Percentiles rank a stretch among this genome's conserved stretches.
Evolutionary conservation across 2,888 invertebrate genomes (phyloP).

Genomic region (Caenorhabditis afra): DNA sequence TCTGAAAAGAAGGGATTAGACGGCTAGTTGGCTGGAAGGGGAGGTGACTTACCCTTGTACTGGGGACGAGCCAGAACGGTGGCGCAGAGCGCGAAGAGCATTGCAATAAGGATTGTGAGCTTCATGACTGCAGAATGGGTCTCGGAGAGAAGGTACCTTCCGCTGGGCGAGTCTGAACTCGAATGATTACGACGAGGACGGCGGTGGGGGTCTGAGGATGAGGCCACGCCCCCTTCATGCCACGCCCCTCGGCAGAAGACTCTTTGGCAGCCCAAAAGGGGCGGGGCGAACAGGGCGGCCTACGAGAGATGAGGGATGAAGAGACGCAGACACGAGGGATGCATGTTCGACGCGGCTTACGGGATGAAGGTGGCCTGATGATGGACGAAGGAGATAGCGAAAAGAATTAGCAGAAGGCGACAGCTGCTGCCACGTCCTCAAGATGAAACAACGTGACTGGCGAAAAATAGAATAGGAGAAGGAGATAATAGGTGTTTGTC

Average conservation of each 20-base stretch:
- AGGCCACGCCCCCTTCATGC: not conserved
- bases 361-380: conserved; percentile 9
- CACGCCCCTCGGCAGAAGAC: conserved; percentile 12
- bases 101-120: conserved; percentile 15
- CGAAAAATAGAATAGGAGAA: not conserved
- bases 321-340: conserved; percentile 16
- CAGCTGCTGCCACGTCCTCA: conserved; percentile 5
- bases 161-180: conserved; percentile 23
- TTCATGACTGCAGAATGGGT: conserved; percentile 9
- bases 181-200: conserved; percentile 20
- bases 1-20: conserved; percentile 21
- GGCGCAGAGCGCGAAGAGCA: conserved; percentile 4
- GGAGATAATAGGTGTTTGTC: conserved; percentile 12
- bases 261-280: conserved; percentile 15
- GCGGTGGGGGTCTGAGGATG: conserved; percentile 18
- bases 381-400: conserved; percentile 1
- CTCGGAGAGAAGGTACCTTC: too few species aligned
- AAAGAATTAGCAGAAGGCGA: conserved; percentile 1
- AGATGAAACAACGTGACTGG: not conserved
- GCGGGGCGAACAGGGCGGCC: conserved; percentile 12
- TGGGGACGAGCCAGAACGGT: conserved; percentile 24
- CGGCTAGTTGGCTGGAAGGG: not conserved
- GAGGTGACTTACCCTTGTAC: conserved; percentile 31
- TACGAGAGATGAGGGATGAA: not conserved
- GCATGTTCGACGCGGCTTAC: conserved; percentile 23